Conservation (phyloP, 2,113 vertebrate species). For the Triplophysa tibetana region DNA sequence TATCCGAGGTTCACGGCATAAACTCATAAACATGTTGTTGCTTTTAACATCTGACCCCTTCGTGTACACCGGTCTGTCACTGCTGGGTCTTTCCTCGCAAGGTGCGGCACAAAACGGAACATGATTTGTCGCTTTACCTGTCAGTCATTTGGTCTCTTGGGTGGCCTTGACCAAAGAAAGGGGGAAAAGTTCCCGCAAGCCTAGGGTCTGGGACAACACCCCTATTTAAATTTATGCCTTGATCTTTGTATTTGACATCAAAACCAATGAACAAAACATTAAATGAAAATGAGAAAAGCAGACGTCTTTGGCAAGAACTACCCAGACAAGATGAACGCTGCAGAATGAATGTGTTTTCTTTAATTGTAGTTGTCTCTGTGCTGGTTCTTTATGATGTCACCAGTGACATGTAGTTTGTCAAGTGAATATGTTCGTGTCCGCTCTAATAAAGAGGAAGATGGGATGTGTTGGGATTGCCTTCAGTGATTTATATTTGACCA, state of each 20-base stretch:
- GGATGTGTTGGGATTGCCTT: constrained; percentile 58
- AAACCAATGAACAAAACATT: background rate
- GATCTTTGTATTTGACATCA: background rate
- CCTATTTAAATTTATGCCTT: background rate
- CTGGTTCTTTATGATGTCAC: constrained; percentile 62
- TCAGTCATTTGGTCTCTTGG: too few relatives aligned
- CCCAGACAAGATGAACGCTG: constrained; percentile 11
- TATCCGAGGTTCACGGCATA: too few relatives aligned
- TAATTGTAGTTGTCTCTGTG: constrained; percentile 54
- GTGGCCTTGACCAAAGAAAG: too few relatives aligned
- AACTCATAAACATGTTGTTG: too few relatives aligned
- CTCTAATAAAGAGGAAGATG: constrained; percentile 68
- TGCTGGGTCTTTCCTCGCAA: too few relatives aligned
- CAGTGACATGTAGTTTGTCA: constrained; percentile 56
- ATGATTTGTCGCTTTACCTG: too few relatives aligned
- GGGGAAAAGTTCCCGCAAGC: too few relatives aligned
- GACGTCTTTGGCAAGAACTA: constrained; percentile 30
- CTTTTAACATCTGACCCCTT: too few relatives aligned
- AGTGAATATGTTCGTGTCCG: constrained; percentile 33
- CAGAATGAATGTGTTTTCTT: constrained; percentile 44
- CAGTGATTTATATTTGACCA: constrained; percentile 67
- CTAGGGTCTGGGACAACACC: too few relatives aligned
- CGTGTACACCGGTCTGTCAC: too few relatives aligned
- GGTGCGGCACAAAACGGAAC: too few relatives aligned
- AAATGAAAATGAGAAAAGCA: constrained; percentile 12